Percentiles rank a stretch among this genome's conserved stretches.
Evolutionary conservation across 2,797 vertebrate genomes (phyloP).

Genomic region (Lemur catta): DNA sequence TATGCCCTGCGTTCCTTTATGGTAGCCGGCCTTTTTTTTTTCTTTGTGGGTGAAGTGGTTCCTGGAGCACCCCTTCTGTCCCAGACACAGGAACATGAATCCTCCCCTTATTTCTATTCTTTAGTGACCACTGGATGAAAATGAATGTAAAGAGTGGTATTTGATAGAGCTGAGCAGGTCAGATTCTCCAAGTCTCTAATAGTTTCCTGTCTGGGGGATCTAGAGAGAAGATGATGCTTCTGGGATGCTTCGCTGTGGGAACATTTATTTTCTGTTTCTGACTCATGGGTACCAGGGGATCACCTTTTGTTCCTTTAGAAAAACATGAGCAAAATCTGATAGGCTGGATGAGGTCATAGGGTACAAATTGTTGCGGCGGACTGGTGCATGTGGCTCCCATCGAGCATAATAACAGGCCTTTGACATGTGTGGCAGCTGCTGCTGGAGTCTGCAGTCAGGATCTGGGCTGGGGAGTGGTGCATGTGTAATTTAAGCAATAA

Average conservation of each 20-base stretch:
- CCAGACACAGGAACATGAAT: background rate
- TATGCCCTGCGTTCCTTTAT: background rate
- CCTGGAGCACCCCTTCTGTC: background rate
- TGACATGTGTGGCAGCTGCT: slow-evolving; percentile 43
- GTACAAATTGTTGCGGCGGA: background rate
- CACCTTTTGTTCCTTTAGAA: background rate
- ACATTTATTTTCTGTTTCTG: slow-evolving; percentile 12
- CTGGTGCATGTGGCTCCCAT: slow-evolving; percentile 55
- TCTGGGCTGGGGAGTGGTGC: background rate
- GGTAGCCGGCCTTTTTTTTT: background rate
- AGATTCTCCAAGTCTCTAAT: background rate
- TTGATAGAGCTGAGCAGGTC: background rate
- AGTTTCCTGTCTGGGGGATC: background rate
- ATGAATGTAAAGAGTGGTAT: background rate
- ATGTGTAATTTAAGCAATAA: slow-evolving; percentile 69
- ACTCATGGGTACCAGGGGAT: background rate
- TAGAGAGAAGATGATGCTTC: background rate
- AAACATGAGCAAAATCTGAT: slow-evolving; percentile 6
- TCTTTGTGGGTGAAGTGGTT: background rate
- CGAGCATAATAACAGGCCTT: slow-evolving; percentile 39
- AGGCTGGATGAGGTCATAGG: slow-evolving; percentile 34
- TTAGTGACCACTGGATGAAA: background rate
- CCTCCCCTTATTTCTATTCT: background rate
- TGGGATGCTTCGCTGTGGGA: background rate
- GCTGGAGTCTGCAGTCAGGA: slow-evolving; percentile 13